These are phyloP conservation scores for Pristionchus exspectatus DNA, from an alignment of 2,888 invertebrate genomes.

Conservation along the genomic window DNA sequence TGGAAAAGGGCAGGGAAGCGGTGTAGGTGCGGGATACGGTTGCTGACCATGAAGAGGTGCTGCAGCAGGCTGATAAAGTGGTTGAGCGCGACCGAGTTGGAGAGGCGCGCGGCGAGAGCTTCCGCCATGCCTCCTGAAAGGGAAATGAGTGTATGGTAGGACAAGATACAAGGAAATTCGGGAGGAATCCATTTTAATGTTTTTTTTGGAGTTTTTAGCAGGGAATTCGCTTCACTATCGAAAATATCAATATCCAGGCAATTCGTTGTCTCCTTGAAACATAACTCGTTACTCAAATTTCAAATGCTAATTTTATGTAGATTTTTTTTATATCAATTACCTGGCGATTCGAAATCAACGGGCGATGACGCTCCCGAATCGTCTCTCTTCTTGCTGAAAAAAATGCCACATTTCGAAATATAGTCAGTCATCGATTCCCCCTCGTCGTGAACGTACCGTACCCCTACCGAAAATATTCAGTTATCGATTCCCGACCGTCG, in stretches of 20 bases:
- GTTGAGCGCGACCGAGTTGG: conserved; percentile 93
- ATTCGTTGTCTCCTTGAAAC: neutral
- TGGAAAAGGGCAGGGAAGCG: too few relatives aligned
- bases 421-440: neutral
- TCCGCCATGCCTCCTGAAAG: conserved; percentile 87
- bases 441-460: neutral
- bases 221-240: neutral
- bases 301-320: neutral
- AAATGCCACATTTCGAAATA: neutral
- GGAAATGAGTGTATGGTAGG: neutral
- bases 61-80: conserved; percentile 92
- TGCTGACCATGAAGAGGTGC: conserved; percentile 88
- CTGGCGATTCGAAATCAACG: conserved; percentile 85
- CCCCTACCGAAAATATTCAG: neutral
- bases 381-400: conserved; percentile 51
- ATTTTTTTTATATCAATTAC: conserved; percentile 73
- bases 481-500: neutral
- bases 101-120: conserved; percentile 85
- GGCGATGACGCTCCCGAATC: conserved; percentile 72
- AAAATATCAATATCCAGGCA: neutral
- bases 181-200: neutral
- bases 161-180: neutral
- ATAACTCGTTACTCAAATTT: neutral
- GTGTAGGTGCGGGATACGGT: too few relatives aligned
- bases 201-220: too few relatives aligned